These are phyloP conservation scores for Phrynosoma platyrhinos DNA, from an alignment of 2,113 vertebrate species.

Conservation along the genomic window DNA sequence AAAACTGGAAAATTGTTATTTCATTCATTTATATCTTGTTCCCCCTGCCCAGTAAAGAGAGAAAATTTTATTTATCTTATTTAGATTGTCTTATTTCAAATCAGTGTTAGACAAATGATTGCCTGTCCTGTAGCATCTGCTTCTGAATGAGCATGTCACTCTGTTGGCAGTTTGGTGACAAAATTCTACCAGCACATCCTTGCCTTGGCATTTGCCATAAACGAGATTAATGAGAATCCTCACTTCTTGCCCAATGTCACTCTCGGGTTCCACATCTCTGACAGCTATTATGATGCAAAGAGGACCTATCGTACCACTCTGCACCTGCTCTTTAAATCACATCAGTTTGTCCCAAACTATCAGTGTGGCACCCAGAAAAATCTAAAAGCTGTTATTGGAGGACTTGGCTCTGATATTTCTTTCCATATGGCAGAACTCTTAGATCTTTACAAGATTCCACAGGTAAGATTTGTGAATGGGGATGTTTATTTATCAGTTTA, in stretches of 20 bases:
- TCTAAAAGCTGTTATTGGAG: not conserved
- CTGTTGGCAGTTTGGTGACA: not conserved
- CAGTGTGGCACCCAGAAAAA: not conserved
- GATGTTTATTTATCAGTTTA: too few species aligned
- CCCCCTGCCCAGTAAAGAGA: too few species aligned
- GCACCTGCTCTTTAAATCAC: not conserved
- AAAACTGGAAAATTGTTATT: not conserved
- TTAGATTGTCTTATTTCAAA: not conserved
- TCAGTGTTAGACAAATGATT: not conserved
- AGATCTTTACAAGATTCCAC: conserved; percentile 4
- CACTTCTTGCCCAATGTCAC: not conserved
- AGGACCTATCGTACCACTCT: not conserved
- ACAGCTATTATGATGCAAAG: not conserved
- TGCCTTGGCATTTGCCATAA: conserved; percentile 2
- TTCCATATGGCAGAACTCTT: not conserved
- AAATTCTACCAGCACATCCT: not conserved
- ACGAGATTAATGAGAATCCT: not conserved
- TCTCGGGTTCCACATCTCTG: not conserved
- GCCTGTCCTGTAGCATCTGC: not conserved
- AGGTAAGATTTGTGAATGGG: not conserved
- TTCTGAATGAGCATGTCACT: not conserved
- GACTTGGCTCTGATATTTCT: not conserved
- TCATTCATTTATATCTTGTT: too few species aligned
- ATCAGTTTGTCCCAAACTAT: not conserved
- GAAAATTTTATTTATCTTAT: too few species aligned